Base-by-base conservation (phyloP, 2,888 invertebrate species). In the Mylabris sibirica region DNA sequence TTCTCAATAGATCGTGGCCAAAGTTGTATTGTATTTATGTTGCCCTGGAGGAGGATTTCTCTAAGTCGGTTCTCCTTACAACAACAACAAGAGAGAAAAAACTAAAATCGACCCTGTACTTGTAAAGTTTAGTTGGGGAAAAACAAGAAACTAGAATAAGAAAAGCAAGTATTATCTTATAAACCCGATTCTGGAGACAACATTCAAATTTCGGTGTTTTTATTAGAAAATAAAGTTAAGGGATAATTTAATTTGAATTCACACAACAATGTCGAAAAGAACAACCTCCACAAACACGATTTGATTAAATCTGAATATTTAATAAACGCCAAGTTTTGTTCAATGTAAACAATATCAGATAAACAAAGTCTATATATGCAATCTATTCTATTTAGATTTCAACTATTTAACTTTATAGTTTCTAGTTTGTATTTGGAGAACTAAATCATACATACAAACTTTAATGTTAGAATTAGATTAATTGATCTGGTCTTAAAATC, bases 281-380 rank as follows among this genome's bases (percentile, higher is more conserved):
- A 57, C 24, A 24, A 26, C 14, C 22, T 5, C 49, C 49, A 20
- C 20, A 17, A 2, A 6, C 17, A 44, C 44, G 17, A n/a, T 17
- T n/a, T 14, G 3, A 38, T 38, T 38, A 1, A 44, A 57, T 57
- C 12, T 57, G 57, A 57, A 57, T 57, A 26, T 26, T 57, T n/a
- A 26, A 57, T 26, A 57, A 57, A 26, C n/a, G n/a, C 12, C 57
- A 17, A 57, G 4, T 5, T 57, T 57, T 57, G 57, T 57, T 57
- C 24, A n/a, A 26, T 26, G 1, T 57, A n/a, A 26, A 11, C 57
- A 24, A 26, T 24, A 57, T 26, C 12, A 26, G 57, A 57, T 57
- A 57, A 57, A 57, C 44, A 44, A 44, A n/a, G 44, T 14, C 24
- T 14, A 26, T 30, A 30, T 30, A 30, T 53, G 12, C 26, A 26